Base-by-base conservation (phyloP, 2,888 invertebrate species). In the Carcina quercana region DNA sequence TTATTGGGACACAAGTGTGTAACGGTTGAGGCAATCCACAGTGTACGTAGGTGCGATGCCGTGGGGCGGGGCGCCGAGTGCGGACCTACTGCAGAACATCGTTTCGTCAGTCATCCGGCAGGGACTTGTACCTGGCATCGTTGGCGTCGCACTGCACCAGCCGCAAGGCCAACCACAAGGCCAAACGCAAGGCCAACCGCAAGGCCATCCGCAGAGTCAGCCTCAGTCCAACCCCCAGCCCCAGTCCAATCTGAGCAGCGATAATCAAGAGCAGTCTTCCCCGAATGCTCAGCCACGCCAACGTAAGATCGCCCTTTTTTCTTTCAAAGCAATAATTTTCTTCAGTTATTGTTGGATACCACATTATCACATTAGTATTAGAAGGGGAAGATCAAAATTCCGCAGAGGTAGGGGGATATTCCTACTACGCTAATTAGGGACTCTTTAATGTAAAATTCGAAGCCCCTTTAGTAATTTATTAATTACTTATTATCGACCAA, bases 81-180 rank as follows among this genome's bases (percentile, higher is more conserved):
- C 59, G 5, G 68, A 73, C 2, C 25, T 70, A 11, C 45, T 75
- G 2, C 69, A 74, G 28, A 68, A 59, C 36, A 58, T 75, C 15
- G 52, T 73, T 3, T 46, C 66, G 2, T 53, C 68, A 3, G 56
- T 71, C 19, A 51, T 68, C 2, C 66, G 70, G 3, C 71, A 66
- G 34, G 62, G 66, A 0, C 36, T 68, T 2, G 47, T 58, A 13
- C 61, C 72, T 1, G 67, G 62, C 3, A 37, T 58, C 14, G 66
- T 65, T 15, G 62, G 61, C 0, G 42, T 65, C 6, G 43, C 58
- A 1, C 10, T 59, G 32, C 52, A 56, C 20, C 37, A 17, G 8
- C 14, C 6, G 3, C 28, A 10, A 1, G 15, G n/a, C 19, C 29
- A 28, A 15, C 10, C 28, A 13, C 25, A 14, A 14, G 28, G 21